These are phyloP conservation scores for Agraylea sexmaculata DNA, from an alignment of 1,140 invertebrate genomes.

Conservation along the genomic window DNA sequence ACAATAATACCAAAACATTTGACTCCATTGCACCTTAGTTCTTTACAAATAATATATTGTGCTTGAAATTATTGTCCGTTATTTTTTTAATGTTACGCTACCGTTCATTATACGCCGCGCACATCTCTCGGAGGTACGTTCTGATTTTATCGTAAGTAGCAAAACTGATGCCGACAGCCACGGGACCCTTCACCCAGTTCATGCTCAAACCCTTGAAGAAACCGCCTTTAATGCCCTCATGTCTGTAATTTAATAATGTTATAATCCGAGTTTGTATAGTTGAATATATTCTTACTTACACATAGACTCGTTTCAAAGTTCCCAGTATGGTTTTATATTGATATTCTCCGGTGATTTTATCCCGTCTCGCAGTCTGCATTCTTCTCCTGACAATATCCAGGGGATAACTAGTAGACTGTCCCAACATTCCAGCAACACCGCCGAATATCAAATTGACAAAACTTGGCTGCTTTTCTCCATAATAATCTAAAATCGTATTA, in stretches of 20 bases:
- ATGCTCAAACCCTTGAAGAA: conserved; percentile 97
- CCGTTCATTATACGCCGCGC: conserved; percentile 9
- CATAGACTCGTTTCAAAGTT: conserved; percentile 52
- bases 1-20: too few species aligned
- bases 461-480: conserved; percentile 37
- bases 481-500: conserved; percentile 26
- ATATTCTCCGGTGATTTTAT: conserved; percentile 45
- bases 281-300: conserved; percentile 37
- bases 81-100: too few species aligned
- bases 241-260: conserved; percentile 36
- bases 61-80: too few species aligned
- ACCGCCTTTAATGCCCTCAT: conserved; percentile 79
- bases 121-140: conserved; percentile 38
- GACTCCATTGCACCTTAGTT: too few species aligned
- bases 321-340: conserved; percentile 49
- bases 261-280: conserved; percentile 31
- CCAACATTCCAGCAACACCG: conserved; percentile 81
- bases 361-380: conserved; percentile 60
- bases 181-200: conserved; percentile 99
- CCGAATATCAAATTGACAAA: conserved; percentile 67
- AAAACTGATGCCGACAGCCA: conserved; percentile 97
- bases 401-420: conserved; percentile 93
- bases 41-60: too few species aligned
- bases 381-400: conserved; percentile 68
- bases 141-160: conserved; percentile 83